Evolutionary conservation across 1,140 invertebrate genomes (phyloP), one percentile per base, ranked within the genome.

Genomic region (Tribolium castaneum): DNA sequence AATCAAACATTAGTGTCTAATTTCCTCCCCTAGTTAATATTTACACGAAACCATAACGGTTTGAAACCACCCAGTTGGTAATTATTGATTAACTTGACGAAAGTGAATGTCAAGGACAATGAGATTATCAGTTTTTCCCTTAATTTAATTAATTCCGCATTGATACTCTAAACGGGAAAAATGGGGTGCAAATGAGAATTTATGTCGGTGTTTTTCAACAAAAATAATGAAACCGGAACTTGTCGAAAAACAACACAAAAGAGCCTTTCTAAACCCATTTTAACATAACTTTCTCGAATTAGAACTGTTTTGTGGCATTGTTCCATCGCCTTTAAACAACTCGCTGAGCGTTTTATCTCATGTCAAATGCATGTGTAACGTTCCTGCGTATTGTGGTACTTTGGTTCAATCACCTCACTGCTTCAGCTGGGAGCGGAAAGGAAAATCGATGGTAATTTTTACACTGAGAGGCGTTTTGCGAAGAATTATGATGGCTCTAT

Each of bases 371-470:
- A 66, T 66, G 25, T 35, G n/a, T 66, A 6, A 12, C 59, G 54
- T 59, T 59, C 25, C 54, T 59, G 10, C 19, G 59, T 34, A 66
- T 66, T 66, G 25, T 66, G 59, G 59, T 35, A 66, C 30, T 66
- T 66, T 66, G 59, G 25, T 66, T 66, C 59, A 66, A 66, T 39
- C 30, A 66, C 59, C 25, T 35, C 59, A 14, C n/a, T 66, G 59
- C 19, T 66, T 66, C 30, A 35, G 30, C 30, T 35, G 10, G 59
- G 12, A 66, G 59, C 30, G 7, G 30, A 14, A 35, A 25, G 59
- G 59, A 66, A 66, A 66, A 66, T 66, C 59, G 59, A 66, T 66
- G 59, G 56, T 34, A 35, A 34, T 35, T 34, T 66, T 12, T 66
- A 35, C 30, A 35, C 30, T 4, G 12, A 66, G 19, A 6, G 10